A percentile compares a stretch with the other conserved stretches of the same genome.
These are phyloP conservation scores for Ceratina japonica DNA, from an alignment of 1,140 invertebrate genomes.

Conservation along the genomic window DNA sequence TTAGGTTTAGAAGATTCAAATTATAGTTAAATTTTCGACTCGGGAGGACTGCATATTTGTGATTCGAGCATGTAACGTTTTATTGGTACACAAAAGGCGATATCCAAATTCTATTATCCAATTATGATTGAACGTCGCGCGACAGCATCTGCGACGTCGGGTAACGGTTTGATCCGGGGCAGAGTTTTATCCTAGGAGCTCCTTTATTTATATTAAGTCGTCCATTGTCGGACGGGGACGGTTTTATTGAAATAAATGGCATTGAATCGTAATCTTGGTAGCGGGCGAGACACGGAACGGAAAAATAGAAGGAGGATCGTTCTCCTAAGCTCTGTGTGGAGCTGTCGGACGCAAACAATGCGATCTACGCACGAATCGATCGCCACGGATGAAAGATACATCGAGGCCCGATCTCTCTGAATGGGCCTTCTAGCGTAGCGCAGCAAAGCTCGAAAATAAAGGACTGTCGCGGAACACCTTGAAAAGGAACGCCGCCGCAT, in stretches of 20 bases:
- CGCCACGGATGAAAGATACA: conserved; percentile 42
- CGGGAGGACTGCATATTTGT: neutral
- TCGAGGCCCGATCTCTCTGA: conserved; percentile 42
- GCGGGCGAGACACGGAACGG: conserved; percentile 13
- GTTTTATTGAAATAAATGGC: conserved; percentile 22
- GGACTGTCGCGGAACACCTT: conserved; percentile 55
- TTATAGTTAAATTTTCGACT: too few species aligned
- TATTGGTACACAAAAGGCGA: neutral
- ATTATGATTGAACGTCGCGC: neutral
- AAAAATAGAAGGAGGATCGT: conserved; percentile 44
- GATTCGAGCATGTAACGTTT: neutral
- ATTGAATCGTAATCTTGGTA: conserved; percentile 46
- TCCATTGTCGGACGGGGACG: neutral
- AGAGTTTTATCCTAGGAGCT: neutral
- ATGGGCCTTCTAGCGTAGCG: conserved; percentile 37
- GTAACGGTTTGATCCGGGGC: neutral
- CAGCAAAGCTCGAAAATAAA: conserved; percentile 54
- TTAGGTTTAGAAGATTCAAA: too few species aligned
- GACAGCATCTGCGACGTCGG: neutral
- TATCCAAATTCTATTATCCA: neutral
- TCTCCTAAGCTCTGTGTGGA: conserved; percentile 33
- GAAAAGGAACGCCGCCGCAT: conserved; percentile 49
- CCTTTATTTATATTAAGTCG: conserved; percentile 31
- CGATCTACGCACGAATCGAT: conserved; percentile 47
- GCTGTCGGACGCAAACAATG: conserved; percentile 40